Conservation (phyloP, 2,888 invertebrate species). For the Cryptocephalus primarius region DNA sequence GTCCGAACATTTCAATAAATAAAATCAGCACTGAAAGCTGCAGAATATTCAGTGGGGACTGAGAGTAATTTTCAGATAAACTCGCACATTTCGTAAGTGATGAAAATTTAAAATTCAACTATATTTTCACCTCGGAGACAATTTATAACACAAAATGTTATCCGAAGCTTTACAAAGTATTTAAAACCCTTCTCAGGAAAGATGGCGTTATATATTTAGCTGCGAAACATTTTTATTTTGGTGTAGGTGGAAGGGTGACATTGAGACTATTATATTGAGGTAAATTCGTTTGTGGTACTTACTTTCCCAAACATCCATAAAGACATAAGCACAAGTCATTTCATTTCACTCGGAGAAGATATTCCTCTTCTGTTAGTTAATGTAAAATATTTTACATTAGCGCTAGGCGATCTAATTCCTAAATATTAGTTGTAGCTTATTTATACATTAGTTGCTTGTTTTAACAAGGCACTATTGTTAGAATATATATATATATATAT, state of each 20-base stretch:
- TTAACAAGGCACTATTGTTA: no score
- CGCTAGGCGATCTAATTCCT: no score
- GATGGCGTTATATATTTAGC: constrained; percentile 66
- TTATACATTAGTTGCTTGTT: no score
- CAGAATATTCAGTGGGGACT: constrained; percentile 57
- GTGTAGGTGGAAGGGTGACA: constrained; percentile 79
- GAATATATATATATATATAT: no score
- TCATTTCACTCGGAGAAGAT: no score
- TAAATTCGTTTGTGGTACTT: no score
- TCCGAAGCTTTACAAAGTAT: constrained; percentile 58
- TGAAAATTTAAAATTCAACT: constrained; percentile 53
- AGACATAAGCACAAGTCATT: no score
- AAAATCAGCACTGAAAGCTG: constrained; percentile 27
- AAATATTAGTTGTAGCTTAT: no score
- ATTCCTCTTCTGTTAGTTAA: no score
- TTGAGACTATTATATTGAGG: no score
- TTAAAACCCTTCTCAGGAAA: constrained; percentile 49
- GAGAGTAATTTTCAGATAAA: constrained; percentile 42
- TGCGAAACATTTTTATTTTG: constrained; percentile 90
- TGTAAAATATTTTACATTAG: no score
- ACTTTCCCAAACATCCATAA: no score
- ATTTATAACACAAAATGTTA: constrained; percentile 80
- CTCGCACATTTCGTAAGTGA: constrained; percentile 40
- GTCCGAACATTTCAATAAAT: constrained; percentile 70
- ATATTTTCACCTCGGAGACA: constrained; percentile 86